Conservation (phyloP, 2,888 invertebrate genomes). For the Leptinotarsa haldemani region DNA sequence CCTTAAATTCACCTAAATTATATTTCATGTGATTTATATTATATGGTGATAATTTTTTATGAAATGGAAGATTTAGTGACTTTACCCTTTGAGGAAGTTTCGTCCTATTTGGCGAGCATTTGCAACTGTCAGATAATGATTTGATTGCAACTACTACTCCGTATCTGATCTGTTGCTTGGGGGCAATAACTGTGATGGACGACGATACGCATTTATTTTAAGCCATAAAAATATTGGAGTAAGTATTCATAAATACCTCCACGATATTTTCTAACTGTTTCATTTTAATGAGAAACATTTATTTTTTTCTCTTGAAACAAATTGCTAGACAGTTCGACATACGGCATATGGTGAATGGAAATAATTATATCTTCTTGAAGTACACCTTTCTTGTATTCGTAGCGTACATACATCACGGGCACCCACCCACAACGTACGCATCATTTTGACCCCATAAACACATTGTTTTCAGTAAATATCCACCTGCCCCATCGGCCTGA, state of each 20-base stretch:
- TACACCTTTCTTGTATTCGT: constrained; percentile 51
- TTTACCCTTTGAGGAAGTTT: too few species aligned
- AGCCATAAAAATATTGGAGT: constrained; percentile 2
- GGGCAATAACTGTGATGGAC: neutral
- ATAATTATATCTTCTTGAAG: constrained; percentile 53
- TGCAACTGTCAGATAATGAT: neutral
- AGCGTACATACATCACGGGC: constrained; percentile 45
- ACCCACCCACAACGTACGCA: constrained; percentile 48
- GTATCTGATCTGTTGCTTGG: neutral
- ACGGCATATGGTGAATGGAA: constrained; percentile 52
- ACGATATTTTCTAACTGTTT: constrained; percentile 14
- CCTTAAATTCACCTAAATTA: too few species aligned
- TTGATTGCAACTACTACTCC: neutral
- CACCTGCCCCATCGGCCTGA: constrained; percentile 49
- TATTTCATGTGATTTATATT: too few species aligned
- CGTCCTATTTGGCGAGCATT: too few species aligned
- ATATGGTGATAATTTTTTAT: too few species aligned
- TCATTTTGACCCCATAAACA: constrained; percentile 40
- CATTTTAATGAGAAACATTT: constrained; percentile 11
- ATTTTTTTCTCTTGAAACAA: constrained; percentile 77
- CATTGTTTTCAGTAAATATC: constrained; percentile 48
- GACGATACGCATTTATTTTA: neutral
- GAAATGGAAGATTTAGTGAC: too few species aligned
- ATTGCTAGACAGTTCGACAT: constrained; percentile 26
- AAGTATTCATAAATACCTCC: constrained; percentile 3